Conservation (phyloP, 2,797 vertebrate species). For the Cygnus olor region DNA sequence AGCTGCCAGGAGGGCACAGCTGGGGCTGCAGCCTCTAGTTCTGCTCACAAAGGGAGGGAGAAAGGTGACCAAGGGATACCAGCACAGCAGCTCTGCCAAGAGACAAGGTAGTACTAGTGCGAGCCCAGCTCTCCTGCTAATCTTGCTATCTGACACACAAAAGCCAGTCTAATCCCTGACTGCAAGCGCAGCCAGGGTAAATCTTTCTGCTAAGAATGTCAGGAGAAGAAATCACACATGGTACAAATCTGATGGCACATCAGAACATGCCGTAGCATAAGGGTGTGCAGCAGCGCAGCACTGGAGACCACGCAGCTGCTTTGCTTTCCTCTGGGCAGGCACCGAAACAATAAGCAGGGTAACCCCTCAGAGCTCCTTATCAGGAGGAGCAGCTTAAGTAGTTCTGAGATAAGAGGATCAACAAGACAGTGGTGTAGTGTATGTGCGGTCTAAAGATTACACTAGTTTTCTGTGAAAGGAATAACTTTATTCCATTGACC, state of each 20-base stretch:
- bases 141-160: not conserved
- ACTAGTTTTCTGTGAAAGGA: conserved; percentile 69
- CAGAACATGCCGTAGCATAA: accelerated
- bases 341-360: not conserved
- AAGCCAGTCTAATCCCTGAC: accelerated
- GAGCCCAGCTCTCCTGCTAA: not conserved
- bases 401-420: not conserved
- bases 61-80: accelerated
- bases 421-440: accelerated
- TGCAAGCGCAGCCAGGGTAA: not conserved
- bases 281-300: accelerated
- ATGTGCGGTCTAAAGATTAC: conserved; percentile 46
- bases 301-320: not conserved
- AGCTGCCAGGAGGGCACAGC: not conserved
- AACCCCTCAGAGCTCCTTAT: not conserved
- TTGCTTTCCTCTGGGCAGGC: not conserved
- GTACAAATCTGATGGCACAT: not conserved
- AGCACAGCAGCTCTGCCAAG: accelerated
- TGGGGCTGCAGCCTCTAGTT: accelerated
- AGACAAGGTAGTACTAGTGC: not conserved
- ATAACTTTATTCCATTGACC: conserved; percentile 77
- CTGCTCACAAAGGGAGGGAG: not conserved
- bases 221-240: not conserved
- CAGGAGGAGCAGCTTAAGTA: not conserved
- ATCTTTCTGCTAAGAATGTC: not conserved